Base-by-base conservation (phyloP, 2,113 vertebrate genomes). In the Mystacornis crossleyi region DNA sequence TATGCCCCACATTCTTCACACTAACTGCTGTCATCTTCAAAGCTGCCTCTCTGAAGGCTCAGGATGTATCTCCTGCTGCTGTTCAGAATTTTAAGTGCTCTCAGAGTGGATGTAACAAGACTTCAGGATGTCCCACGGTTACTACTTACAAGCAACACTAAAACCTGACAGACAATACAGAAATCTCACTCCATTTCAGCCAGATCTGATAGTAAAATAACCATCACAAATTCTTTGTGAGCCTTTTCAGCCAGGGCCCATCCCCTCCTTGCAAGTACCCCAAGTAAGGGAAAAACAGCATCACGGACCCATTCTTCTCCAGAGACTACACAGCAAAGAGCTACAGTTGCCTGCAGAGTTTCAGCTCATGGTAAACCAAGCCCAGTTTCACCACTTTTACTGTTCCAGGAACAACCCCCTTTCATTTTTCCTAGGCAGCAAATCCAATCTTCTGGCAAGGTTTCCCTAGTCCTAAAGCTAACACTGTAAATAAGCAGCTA, bases 11-110 rank as follows among this genome's bases (percentile, higher is more conserved):
- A 75, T 79, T 89, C 58, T 80, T 61, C 60, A 70, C 24, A 62
- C 55, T 66, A 74, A 51, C 45, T 62, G 74, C 84, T 95, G 78
- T 80, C 90, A 70, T 80, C 93, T 95, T 86, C 95, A 88, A 93
- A 96, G 87, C 34, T 0, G 0, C 66, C 58, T 64, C 60, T 58
- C 74, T 47, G 78, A 93, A 50, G 53, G 85, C 81, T 88, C 42
- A 19, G 70, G 45, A 58, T 50, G 23, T 38, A 89, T 42, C 73
- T 69, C 62, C 87, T 75, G 54, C 48, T 57, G 77, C 65, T 91
- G 43, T 13, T 91, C 20, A 65, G 34, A 42, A 75, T 61, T 47
- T 74, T 65, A 80, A 72, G 33, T 26, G 45, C 45, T 38, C 65
- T 85, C 84, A 71, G 48, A 0, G 0, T 8, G 23, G 60, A 80